Evolutionary conservation across 2,888 invertebrate genomes (phyloP).

Genomic region (Nomada fabriciana): DNA sequence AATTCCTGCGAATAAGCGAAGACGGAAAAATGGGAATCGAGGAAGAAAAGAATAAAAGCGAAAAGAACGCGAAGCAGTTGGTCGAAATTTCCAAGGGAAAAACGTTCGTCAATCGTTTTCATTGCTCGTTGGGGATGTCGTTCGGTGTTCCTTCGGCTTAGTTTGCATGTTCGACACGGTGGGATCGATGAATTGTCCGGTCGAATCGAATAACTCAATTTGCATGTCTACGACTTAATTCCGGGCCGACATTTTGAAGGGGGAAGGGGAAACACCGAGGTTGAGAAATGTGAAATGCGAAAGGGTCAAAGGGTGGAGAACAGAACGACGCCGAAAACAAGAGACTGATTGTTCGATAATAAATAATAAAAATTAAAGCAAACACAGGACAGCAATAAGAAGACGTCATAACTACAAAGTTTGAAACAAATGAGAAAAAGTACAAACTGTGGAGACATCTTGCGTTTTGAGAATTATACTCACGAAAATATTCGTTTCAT

Average conservation of each 20-base stretch:
- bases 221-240: slow-evolving; percentile 47
- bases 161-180: slow-evolving; percentile 32
- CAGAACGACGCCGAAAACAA: no score
- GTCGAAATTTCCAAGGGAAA: slow-evolving; percentile 2
- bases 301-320: no score
- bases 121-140: neutral
- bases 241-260: neutral
- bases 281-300: neutral
- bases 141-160: neutral
- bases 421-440: no score
- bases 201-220: slow-evolving; percentile 42
- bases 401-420: neutral
- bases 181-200: slow-evolving; percentile 35
- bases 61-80: neutral
- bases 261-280: neutral
- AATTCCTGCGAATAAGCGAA: no score
- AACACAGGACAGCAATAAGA: neutral
- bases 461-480: slow-evolving; percentile 15
- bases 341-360: no score
- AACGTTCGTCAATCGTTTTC: slow-evolving; percentile 18
- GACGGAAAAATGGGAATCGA: no score
- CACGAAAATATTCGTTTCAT: slow-evolving; percentile 2
- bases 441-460: neutral
- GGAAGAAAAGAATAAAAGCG: neutral
- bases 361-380: no score